phyloP scores from a whole-genome alignment of 2,888 invertebrate species.

The Hyppa rectilinea region DNA sequence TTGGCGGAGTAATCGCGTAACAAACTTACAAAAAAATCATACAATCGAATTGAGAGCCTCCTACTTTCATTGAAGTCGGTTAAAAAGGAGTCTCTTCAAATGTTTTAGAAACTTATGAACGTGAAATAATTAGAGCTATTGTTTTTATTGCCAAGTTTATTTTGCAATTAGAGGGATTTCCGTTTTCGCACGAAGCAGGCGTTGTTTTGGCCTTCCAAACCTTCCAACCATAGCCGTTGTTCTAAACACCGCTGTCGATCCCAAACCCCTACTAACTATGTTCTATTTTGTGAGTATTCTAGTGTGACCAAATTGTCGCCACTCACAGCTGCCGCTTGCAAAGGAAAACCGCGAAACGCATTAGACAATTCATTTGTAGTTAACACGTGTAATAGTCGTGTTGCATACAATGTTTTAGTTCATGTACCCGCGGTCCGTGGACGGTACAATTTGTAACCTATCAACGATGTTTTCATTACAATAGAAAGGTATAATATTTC shows the following conservation, averaged over 20 bases:
- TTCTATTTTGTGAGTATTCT: background rate
- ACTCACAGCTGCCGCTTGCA: slow-evolving; percentile 2
- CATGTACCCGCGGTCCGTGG: background rate
- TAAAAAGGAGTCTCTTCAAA: background rate
- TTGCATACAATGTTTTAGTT: background rate
- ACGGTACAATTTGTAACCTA: background rate
- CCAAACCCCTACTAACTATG: background rate
- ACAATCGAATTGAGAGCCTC: too few species aligned
- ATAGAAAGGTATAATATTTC: background rate
- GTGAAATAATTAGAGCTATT: background rate
- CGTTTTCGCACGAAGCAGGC: background rate
- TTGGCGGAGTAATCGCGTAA: too few species aligned
- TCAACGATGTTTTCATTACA: slow-evolving; percentile 10
- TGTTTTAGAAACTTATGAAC: too few species aligned
- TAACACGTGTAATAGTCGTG: background rate
- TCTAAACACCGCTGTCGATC: background rate
- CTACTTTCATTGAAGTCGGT: too few species aligned
- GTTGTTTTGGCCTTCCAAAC: background rate
- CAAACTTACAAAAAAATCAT: too few species aligned
- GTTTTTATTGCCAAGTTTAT: background rate
- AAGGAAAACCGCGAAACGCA: background rate
- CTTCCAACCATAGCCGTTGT: background rate
- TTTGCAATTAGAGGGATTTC: background rate
- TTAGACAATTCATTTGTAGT: slow-evolving; percentile 7
- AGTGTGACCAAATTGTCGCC: background rate